A percentile compares a stretch with the other conserved stretches of the same genome.
These are phyloP conservation scores for Molossus alvarezi DNA, from an alignment of 2,797 vertebrate genomes.

Conservation along the genomic window DNA sequence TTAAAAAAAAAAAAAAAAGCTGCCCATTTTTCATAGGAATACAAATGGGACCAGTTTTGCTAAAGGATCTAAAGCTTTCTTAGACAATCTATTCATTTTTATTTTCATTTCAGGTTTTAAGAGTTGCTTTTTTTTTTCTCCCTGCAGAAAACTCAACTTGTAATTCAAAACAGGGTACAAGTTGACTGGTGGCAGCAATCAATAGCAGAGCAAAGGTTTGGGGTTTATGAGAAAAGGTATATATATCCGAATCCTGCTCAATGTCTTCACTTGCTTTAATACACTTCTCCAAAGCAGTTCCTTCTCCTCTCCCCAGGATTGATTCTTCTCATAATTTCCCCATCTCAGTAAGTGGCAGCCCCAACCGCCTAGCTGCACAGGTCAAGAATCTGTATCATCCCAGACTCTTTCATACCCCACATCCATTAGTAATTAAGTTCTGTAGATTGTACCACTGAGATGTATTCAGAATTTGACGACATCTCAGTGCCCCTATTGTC, in stretches of 20 bases:
- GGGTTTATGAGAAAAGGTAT: neutral
- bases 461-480: neutral
- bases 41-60: neutral
- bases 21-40: neutral
- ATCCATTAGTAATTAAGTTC: neutral
- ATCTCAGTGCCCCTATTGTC: neutral
- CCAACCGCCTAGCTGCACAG: neutral
- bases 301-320: neutral
- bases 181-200: neutral
- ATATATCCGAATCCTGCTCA: neutral
- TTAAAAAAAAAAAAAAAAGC: neutral
- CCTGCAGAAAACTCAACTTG: neutral
- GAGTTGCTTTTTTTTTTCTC: neutral
- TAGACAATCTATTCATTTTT: neutral
- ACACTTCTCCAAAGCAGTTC: neutral
- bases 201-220: neutral
- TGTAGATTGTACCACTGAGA: neutral
- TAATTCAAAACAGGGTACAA: neutral
- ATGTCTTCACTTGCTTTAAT: neutral
- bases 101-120: constrained; percentile 46
- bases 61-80: neutral
- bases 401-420: neutral
- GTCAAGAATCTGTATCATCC: neutral
- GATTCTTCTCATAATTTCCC: neutral
- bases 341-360: neutral